Evolutionary conservation across 2,797 vertebrate species (phyloP).

Genomic region (Lagothrix lagotricha): DNA sequence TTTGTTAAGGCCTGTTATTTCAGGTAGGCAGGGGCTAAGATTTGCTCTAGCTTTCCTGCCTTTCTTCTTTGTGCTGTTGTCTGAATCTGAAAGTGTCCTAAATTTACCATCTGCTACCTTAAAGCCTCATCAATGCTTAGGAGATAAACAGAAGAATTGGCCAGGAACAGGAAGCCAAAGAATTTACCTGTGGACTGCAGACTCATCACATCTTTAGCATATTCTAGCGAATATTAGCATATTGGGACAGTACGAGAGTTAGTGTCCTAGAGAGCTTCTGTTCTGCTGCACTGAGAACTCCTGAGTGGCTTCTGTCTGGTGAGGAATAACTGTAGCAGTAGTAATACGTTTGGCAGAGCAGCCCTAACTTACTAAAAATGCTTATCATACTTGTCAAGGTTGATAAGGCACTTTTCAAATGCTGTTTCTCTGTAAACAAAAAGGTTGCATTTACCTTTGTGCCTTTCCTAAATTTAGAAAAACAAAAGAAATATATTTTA

Average conservation of each 20-base stretch:
- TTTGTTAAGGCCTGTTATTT: conserved; percentile 18
- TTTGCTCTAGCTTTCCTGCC: not conserved
- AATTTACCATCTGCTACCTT: not conserved
- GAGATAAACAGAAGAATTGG: not conserved
- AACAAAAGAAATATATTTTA: conserved; percentile 5
- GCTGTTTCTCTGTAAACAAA: not conserved
- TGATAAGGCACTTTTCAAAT: not conserved
- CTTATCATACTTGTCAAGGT: not conserved
- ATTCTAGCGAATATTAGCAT: not conserved
- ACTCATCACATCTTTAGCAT: not conserved
- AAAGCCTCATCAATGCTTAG: not conserved
- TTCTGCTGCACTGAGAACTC: conserved; percentile 14
- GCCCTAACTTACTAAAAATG: not conserved
- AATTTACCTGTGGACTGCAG: not conserved
- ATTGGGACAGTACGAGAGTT: not conserved
- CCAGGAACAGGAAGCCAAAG: not conserved
- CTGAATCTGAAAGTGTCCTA: not conserved
- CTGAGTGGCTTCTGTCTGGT: not conserved
- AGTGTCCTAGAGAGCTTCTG: not conserved
- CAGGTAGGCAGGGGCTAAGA: not conserved
- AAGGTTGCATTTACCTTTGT: conserved; percentile 18
- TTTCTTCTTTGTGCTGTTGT: not conserved
- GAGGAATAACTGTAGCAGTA: not conserved
- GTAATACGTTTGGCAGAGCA: not conserved
- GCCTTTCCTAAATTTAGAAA: conserved; percentile 1